phyloP scores from a whole-genome alignment of 1,140 invertebrate species.

The Delia radicum region DNA sequence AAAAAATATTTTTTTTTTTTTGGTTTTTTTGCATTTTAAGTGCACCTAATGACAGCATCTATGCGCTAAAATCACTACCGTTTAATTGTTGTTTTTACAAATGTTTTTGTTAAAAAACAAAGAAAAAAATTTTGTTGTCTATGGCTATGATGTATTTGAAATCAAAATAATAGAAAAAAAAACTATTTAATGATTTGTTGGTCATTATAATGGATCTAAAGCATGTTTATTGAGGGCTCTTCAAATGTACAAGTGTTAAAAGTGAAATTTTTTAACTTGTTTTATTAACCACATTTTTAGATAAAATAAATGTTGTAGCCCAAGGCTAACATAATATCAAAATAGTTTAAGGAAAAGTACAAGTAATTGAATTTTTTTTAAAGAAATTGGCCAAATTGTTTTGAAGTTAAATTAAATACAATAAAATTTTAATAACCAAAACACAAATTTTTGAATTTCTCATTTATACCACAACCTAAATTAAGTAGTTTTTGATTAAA shows the following conservation, averaged over 20 bases:
- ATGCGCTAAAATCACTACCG: conserved; percentile 20
- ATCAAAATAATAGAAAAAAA: background rate
- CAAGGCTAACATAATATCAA: background rate
- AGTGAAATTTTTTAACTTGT: conserved; percentile 1
- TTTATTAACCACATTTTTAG: background rate
- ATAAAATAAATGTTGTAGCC: background rate
- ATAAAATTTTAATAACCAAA: too few relatives aligned
- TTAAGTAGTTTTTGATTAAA: too few relatives aligned
- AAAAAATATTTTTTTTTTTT: background rate
- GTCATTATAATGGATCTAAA: background rate
- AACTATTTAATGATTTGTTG: background rate
- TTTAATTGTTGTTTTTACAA: conserved; percentile 15
- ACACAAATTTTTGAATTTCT: too few relatives aligned
- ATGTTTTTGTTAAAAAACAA: background rate
- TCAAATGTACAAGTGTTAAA: conserved; percentile 12
- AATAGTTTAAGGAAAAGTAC: too few relatives aligned
- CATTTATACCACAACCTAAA: too few relatives aligned
- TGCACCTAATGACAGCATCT: conserved; percentile 11
- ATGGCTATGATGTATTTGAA: background rate
- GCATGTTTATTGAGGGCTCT: conserved; percentile 5
- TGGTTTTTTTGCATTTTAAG: conserved; percentile 10
- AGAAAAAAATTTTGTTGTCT: background rate
- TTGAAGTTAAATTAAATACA: too few relatives aligned
- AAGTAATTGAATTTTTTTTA: too few relatives aligned
- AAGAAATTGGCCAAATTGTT: too few relatives aligned